Percentiles rank a stretch among this genome's conserved stretches.
Conservation (phyloP, 2,797 vertebrate genomes). For the Valencia hispanica region DNA sequence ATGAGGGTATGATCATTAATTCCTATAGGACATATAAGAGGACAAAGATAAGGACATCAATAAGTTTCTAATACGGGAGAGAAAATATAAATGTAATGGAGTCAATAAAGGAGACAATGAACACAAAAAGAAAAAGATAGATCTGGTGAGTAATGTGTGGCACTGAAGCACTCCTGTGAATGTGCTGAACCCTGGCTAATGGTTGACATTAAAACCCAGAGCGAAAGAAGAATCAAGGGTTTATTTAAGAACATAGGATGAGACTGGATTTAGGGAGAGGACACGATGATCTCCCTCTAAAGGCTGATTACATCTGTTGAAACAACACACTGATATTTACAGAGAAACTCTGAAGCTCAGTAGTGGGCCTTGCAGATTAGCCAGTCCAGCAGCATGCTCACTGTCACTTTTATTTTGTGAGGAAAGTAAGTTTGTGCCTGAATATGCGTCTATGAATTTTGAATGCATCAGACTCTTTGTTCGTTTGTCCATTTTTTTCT, state of each 20-base stretch:
- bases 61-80: neutral
- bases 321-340: constrained; percentile 63
- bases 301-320: constrained; percentile 65
- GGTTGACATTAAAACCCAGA: constrained; percentile 60
- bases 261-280: constrained; percentile 58
- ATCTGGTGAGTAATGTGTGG: constrained; percentile 46
- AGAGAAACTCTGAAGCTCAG: constrained; percentile 50
- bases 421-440: constrained; percentile 18
- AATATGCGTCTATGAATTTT: constrained; percentile 33
- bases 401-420: constrained; percentile 22
- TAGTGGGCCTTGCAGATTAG: constrained; percentile 8
- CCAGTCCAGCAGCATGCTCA: constrained; percentile 22
- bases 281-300: constrained; percentile 59
- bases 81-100: constrained; percentile 21
- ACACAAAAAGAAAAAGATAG: constrained; percentile 15
- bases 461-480: constrained; percentile 25
- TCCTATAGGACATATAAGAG: neutral
- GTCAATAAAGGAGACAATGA: constrained; percentile 25
- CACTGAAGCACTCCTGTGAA: constrained; percentile 28
- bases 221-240: constrained; percentile 61
- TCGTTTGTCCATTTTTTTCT: neutral
- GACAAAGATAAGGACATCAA: neutral
- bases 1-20: constrained; percentile 6
- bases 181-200: constrained; percentile 68
- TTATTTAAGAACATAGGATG: constrained; percentile 48